phyloP scores from a whole-genome alignment of 2,797 vertebrate genomes.

The Mionectes olivaceus region DNA sequence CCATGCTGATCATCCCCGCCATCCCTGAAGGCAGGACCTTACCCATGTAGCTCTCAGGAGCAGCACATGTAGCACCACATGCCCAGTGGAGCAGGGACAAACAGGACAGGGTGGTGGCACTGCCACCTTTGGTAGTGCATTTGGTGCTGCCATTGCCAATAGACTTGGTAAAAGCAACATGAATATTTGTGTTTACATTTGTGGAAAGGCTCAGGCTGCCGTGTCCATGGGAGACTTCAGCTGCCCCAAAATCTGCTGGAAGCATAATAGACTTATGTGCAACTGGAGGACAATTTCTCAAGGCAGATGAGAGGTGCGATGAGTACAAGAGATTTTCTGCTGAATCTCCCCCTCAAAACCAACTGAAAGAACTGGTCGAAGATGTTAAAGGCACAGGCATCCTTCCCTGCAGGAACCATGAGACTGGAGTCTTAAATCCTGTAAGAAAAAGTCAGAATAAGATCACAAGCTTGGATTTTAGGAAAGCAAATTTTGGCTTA shows the following conservation, averaged over 20 bases:
- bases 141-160: neutral
- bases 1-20: neutral
- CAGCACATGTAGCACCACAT: fast-evolving
- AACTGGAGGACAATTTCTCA: neutral
- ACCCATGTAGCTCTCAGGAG: neutral
- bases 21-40: neutral
- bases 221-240: neutral
- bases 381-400: neutral
- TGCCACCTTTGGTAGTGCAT: neutral
- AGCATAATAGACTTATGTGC: neutral
- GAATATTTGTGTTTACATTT: neutral
- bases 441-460: neutral
- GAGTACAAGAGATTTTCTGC: neutral
- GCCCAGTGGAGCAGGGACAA: neutral
- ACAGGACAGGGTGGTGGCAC: neutral
- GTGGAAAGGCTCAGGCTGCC: neutral
- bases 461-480: neutral
- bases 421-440: neutral
- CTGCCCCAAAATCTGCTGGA: neutral
- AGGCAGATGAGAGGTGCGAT: neutral
- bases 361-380: neutral
- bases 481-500: neutral
- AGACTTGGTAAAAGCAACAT: neutral
- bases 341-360: neutral
- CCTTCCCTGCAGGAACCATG: neutral